Evolutionary conservation across 2,888 invertebrate genomes (phyloP).

Genomic region (Latrodectus hesperus): DNA sequence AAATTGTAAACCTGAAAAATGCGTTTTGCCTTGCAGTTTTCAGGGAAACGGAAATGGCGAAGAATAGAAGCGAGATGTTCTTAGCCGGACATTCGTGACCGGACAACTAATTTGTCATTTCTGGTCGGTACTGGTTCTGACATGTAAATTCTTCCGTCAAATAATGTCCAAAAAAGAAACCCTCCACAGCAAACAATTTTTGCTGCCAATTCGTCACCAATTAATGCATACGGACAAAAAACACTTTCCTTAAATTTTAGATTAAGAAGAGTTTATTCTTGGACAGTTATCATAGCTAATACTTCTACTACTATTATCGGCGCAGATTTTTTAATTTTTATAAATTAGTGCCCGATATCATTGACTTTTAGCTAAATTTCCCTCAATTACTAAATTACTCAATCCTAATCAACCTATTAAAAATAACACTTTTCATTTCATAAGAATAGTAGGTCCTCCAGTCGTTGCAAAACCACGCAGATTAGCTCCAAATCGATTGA

Average conservation of each 20-base stretch:
- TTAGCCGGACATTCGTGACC: slow-evolving; percentile 9
- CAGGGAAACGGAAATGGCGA: slow-evolving; percentile 6
- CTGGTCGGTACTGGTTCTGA: slow-evolving; percentile 51
- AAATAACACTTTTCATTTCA: background rate
- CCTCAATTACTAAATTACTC: too few relatives aligned
- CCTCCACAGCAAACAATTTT: background rate
- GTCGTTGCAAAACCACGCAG: background rate
- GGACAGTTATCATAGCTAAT: background rate
- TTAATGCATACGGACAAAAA: slow-evolving; percentile 7
- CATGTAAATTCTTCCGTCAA: slow-evolving; percentile 31
- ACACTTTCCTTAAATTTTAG: background rate
- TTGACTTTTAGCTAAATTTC: too few relatives aligned
- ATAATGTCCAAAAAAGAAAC: slow-evolving; percentile 1
- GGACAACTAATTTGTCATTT: slow-evolving; percentile 29
- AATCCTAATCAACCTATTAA: background rate
- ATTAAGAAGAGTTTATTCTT: background rate
- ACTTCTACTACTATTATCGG: slow-evolving; percentile 55
- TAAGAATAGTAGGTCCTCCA: slow-evolving; percentile 1
- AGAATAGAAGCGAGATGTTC: slow-evolving; percentile 6
- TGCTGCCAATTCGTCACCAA: slow-evolving; percentile 3
- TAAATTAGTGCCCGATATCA: background rate
- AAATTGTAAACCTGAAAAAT: slow-evolving; percentile 5
- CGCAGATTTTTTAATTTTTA: slow-evolving; percentile 57
- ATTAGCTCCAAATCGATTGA: background rate
- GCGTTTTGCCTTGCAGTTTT: background rate